These are phyloP conservation scores for Remorina albescens DNA, from an alignment of 2,797 vertebrate genomes.

Conservation along the genomic window DNA sequence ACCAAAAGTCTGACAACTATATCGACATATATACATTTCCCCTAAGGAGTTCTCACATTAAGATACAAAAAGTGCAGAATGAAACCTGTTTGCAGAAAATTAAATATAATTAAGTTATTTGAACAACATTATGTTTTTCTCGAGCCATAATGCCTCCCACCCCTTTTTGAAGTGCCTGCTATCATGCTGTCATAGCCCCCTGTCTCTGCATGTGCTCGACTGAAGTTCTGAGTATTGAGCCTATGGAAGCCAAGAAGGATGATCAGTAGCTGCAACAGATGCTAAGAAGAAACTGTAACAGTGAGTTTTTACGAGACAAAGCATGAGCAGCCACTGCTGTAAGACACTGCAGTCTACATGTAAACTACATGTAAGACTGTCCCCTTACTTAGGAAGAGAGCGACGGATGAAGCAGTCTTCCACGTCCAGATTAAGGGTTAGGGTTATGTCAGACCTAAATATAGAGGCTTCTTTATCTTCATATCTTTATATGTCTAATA, in stretches of 20 bases:
- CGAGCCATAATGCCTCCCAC: too few relatives aligned
- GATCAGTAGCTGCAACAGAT: constrained; percentile 39
- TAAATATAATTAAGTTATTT: too few relatives aligned
- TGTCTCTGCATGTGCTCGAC: constrained; percentile 51
- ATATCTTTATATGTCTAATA: background rate
- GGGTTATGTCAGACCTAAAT: too few relatives aligned
- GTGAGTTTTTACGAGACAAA: constrained; percentile 48
- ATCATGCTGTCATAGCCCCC: constrained; percentile 43
- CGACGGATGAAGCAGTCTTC: too few relatives aligned
- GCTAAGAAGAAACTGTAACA: constrained; percentile 43
- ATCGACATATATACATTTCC: constrained; percentile 2
- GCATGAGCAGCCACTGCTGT: constrained; percentile 35
- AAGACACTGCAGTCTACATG: constrained; percentile 31
- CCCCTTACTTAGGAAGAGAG: too few relatives aligned
- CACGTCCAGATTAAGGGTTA: too few relatives aligned
- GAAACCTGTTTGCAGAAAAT: too few relatives aligned
- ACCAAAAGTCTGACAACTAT: background rate
- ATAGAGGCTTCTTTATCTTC: too few relatives aligned
- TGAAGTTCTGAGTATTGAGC: constrained; percentile 63
- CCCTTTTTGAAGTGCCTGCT: constrained; percentile 59
- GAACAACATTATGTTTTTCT: too few relatives aligned
- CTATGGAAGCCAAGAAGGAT: constrained; percentile 37
- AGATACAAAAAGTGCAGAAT: too few relatives aligned
- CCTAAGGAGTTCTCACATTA: constrained; percentile 24
- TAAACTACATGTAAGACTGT: constrained; percentile 23